phyloP scores from a whole-genome alignment of 2,888 invertebrate species.

The Eupithecia inturbata region DNA sequence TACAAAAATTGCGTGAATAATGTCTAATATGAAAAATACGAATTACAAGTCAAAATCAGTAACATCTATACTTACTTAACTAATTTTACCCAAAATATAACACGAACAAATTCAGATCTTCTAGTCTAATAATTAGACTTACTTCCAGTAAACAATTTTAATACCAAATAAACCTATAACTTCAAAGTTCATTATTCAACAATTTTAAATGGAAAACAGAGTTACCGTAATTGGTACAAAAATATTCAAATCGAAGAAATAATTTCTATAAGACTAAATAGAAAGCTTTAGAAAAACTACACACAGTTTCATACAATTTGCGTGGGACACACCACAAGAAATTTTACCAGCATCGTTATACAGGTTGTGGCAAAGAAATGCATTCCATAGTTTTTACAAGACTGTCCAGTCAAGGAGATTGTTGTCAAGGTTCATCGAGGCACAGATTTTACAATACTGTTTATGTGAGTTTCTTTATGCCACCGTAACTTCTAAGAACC shows the following conservation, averaged over 20 bases:
- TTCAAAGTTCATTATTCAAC: not conserved
- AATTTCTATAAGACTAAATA: not conserved
- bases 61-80: slow-evolving; percentile 32
- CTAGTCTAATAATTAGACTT: not conserved
- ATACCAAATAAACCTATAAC: not conserved
- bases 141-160: not conserved
- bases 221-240: not conserved
- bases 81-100: slow-evolving; percentile 37
- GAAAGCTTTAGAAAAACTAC: slow-evolving; percentile 5
- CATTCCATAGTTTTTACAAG: not conserved
- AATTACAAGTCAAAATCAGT: slow-evolving; percentile 29
- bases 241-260: not conserved
- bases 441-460: no score
- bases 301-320: not conserved
- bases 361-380: not conserved
- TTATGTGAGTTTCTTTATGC: no score
- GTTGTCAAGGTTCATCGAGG: no score
- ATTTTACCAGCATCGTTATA: not conserved
- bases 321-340: not conserved
- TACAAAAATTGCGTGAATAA: slow-evolving; percentile 28
- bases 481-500: no score
- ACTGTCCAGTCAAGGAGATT: not conserved
- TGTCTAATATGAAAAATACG: slow-evolving; percentile 17
- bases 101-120: slow-evolving; percentile 39
- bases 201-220: not conserved